Base-by-base conservation (phyloP, 1,140 invertebrate species). In the Hyposmocoma kahamanoa region DNA sequence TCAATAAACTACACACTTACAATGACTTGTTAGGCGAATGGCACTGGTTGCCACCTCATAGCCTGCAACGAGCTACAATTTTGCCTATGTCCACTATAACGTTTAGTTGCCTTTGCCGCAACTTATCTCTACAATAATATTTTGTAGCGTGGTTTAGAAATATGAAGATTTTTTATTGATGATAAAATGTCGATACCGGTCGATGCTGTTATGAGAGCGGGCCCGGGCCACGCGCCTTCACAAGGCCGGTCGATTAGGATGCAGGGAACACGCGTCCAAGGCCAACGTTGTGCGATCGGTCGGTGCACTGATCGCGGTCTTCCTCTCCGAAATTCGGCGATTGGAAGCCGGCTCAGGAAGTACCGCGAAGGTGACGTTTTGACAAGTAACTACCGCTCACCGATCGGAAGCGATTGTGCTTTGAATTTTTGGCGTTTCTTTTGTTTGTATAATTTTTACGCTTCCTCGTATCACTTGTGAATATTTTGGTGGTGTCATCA, bases 161-260 rank as follows among this genome's bases (percentile, higher is more conserved):
- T n/a, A n/a, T n/a, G n/a, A n/a, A n/a, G n/a, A n/a, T n/a, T n/a
- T n/a, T 13, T 13, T 34, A 3, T 62, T 59, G 56, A 70, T 67
- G 65, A 69, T n/a, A n/a, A n/a, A n/a, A n/a, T n/a, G n/a, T n/a
- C n/a, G 67, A 61, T 24, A 39, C 15, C 47, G 46, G 41, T 53
- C 47, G 42, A 58, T 51, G 45, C 60, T 78, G 67, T 80, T 82
- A 81, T 69, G 81, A 84, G 77, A 84, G 53, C 73, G 56, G 54
- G 59, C 58, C 53, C 47, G 63, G 64, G 53, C 64, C 76, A 75
- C 72, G 70, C 75, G 67, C 75, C 83, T 84, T 77, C 75, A 77
- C 77, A 81, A 84, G 81, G 81, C 81, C 81, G 73, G 62, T 49
- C 60, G 72, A 81, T 84, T 84, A 85, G 74, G 78, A 85, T 83